Conservation (phyloP, 1,140 invertebrate genomes). For the Muscidifurax raptorellus region DNA sequence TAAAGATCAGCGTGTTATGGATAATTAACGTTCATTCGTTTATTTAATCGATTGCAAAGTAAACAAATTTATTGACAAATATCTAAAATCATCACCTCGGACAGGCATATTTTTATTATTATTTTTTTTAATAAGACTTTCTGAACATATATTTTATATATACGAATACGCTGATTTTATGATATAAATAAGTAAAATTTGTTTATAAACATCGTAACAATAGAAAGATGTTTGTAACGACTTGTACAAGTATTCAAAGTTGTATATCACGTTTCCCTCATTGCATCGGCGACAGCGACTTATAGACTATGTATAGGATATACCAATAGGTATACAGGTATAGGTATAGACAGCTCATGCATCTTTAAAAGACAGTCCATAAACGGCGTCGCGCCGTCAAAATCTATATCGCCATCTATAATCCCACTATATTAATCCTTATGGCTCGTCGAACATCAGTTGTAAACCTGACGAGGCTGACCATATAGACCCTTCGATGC, state of each 20-base stretch:
- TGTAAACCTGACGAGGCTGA: neutral
- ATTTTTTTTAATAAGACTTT: no score
- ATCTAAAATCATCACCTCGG: no score
- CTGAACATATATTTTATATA: neutral
- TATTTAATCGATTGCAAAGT: no score
- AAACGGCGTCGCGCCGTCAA: neutral
- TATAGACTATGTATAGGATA: no score
- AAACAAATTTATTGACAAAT: no score
- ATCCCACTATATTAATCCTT: no score
- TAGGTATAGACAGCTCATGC: neutral
- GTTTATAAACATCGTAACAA: neutral
- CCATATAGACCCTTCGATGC: neutral
- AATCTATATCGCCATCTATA: slow-evolving; percentile 6
- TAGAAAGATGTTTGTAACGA: neutral
- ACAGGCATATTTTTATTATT: no score
- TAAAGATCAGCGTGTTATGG: no score
- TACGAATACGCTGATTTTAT: neutral
- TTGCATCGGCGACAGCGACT: no score
- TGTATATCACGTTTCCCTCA: neutral
- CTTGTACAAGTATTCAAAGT: neutral
- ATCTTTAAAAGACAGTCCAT: slow-evolving; percentile 10
- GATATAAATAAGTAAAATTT: neutral
- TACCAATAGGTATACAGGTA: no score
- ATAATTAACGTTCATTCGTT: no score
- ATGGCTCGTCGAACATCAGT: neutral